Percentiles rank a stretch among this genome's conserved stretches.
These are phyloP conservation scores for Musca domestica DNA, from an alignment of 1,140 invertebrate genomes.

Conservation along the genomic window DNA sequence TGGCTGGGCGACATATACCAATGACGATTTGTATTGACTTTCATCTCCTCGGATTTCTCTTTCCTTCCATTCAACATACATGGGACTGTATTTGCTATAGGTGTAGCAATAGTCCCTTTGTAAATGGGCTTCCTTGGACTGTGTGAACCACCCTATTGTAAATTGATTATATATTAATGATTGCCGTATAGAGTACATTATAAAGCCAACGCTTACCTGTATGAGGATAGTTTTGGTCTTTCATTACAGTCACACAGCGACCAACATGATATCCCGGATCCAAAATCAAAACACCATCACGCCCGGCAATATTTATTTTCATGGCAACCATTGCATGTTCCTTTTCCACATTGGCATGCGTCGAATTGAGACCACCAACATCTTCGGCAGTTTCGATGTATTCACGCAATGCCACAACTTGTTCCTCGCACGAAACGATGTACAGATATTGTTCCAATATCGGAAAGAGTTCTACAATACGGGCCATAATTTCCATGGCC, in stretches of 20 bases:
- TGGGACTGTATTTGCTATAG: conserved; percentile 62
- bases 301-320: conserved; percentile 68
- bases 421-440: conserved; percentile 86
- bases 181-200: not conserved
- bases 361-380: conserved; percentile 58
- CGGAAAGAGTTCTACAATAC: conserved; percentile 63
- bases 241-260: conserved; percentile 81
- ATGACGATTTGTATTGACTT: conserved; percentile 63
- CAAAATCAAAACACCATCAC: conserved; percentile 73
- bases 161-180: not conserved
- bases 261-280: conserved; percentile 90
- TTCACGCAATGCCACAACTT: conserved; percentile 65
- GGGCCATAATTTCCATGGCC: conserved; percentile 71
- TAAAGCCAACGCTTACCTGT: conserved; percentile 57
- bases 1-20: conserved; percentile 75
- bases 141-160: conserved; percentile 70
- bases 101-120: conserved; percentile 81
- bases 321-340: conserved; percentile 85
- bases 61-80: conserved; percentile 82
- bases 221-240: conserved; percentile 78
- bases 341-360: conserved; percentile 71
- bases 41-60: conserved; percentile 63
- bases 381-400: conserved; percentile 62
- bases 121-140: conserved; percentile 69
- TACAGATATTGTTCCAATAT: conserved; percentile 66